A percentile compares a stretch with the other conserved stretches of the same genome.
These are phyloP conservation scores for Baryphthengus martii DNA, from an alignment of 2,113 vertebrate genomes.

Conservation along the genomic window DNA sequence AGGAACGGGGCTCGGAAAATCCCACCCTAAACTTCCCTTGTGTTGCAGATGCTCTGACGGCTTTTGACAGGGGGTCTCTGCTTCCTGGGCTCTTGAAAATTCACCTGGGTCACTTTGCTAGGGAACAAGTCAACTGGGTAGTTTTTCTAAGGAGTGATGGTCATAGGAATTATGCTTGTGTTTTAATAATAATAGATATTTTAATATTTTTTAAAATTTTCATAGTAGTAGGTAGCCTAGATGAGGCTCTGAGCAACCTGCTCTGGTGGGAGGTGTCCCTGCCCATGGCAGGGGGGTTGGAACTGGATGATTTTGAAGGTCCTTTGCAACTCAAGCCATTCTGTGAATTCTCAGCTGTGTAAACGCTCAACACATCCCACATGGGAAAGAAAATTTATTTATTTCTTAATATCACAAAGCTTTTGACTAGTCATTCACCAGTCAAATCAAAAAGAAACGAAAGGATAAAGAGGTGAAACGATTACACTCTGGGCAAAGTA, in stretches of 20 bases:
- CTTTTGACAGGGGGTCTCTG: neutral
- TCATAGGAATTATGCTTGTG: rapidly evolving
- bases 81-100: neutral
- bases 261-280: no score
- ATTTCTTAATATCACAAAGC: no score
- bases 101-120: rapidly evolving
- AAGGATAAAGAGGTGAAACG: rapidly evolving
- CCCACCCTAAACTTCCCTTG: rapidly evolving
- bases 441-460: rapidly evolving
- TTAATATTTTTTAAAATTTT: no score
- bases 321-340: no score
- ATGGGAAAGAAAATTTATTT: rapidly evolving
- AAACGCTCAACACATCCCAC: rapidly evolving
- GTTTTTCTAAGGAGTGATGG: rapidly evolving
- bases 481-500: rapidly evolving
- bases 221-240: no score
- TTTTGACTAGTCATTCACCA: no score
- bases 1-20: rapidly evolving
- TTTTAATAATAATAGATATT: rapidly evolving
- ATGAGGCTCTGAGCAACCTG: no score
- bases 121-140: neutral
- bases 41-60: rapidly evolving
- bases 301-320: no score
- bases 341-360: rapidly evolving
- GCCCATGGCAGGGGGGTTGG: no score